Evolutionary conservation across 2,113 vertebrate genomes (phyloP), one percentile per base, ranked within the genome.

Genomic region (Sebastes fasciatus): DNA sequence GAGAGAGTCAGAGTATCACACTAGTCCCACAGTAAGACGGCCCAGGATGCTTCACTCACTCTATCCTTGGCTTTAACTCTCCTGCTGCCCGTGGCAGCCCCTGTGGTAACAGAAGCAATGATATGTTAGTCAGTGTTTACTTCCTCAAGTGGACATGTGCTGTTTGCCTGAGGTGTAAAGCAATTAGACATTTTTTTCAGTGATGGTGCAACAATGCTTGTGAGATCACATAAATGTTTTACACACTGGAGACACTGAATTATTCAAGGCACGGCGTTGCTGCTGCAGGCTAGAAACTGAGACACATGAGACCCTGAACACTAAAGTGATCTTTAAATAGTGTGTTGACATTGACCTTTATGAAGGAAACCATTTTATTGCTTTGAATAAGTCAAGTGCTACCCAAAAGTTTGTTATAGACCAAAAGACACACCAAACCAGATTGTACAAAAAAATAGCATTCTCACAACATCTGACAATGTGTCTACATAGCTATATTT

Each of bases 31-130:
- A 84, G 43, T 77, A 65, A 81, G 86, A 86, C 49, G 52, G 71
- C 83, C 78, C 88, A 87, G 77, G 83, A 86, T 86, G 86, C 86
- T 87, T 92, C 90, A 96, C 95, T 96, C 94, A 96, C 94, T 94
- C 91, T 93, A 83, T 94, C 93, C 92, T 90, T 95, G 74, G 74
- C 23, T 86, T 91, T 95, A 85, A 90, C 77, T 82, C 82, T 93
- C 76, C 89, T 85, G 77, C 85, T 90, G 86, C 80, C 74, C 5
- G 21, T 58, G 72, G 88, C 71, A 83, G 70, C 43, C 87, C 94
- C 92, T 94, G 93, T 82, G 79, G 92, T 89, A 73, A 95, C 82
- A 93, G 66, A 94, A 92, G 93, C 89, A 95, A 89, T 87, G 88
- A 91, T 14, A 87, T 51, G 85, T 91, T 86, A 92, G 82, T 75